Conservation (phyloP, 2,797 vertebrate species). For the Nothura maculosa region DNA sequence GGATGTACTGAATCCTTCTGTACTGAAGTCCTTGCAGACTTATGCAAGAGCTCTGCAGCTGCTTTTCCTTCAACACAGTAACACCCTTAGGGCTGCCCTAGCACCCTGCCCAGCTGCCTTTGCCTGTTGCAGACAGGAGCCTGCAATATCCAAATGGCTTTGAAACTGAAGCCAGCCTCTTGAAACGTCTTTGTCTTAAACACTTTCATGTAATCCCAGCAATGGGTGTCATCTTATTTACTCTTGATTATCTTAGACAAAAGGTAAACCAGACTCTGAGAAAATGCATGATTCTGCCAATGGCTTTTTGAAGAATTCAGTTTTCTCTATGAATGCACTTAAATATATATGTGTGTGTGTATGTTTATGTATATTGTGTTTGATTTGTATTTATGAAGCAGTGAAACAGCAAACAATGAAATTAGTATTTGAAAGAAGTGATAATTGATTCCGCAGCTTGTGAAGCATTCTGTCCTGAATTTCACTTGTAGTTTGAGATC, state of each 20-base stretch:
- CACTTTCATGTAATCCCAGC: not conserved
- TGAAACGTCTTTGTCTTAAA: not conserved
- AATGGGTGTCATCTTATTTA: not conserved
- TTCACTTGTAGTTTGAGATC: not conserved
- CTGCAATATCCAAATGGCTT: not conserved
- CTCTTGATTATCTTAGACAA: not conserved
- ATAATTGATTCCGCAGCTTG: conserved; percentile 15
- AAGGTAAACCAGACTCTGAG: not conserved
- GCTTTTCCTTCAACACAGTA: not conserved
- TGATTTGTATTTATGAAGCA: not conserved
- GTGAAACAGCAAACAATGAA: not conserved
- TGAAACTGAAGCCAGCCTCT: not conserved
- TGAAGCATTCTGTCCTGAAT: conserved; percentile 37
- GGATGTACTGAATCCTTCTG: not conserved
- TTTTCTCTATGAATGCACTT: not conserved
- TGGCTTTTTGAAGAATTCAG: not conserved
- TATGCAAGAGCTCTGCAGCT: not conserved
- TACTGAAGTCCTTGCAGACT: not conserved
- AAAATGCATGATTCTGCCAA: not conserved
- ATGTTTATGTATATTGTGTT: too few relatives aligned
- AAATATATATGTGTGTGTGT: too few relatives aligned
- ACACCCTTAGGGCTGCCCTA: not conserved
- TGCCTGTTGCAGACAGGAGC: not conserved
- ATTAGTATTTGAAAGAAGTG: conserved; percentile 15
- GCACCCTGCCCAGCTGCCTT: not conserved